Percentiles rank a stretch among this genome's conserved stretches.
Evolutionary conservation across 2,113 vertebrate genomes (phyloP).

Genomic region (Azemiops feae): DNA sequence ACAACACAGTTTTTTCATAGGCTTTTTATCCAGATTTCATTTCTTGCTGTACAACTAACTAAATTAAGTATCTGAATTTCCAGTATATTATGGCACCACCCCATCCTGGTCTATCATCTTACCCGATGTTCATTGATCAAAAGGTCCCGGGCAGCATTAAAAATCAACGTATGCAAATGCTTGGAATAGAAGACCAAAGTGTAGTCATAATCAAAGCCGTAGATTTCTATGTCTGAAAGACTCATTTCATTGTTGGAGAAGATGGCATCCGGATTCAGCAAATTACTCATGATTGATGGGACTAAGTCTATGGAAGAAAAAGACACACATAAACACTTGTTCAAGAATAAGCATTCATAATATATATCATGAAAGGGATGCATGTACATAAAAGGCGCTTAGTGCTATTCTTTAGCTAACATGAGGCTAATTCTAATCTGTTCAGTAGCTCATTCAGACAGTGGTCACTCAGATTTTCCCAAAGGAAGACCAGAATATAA

Average conservation of each 20-base stretch:
- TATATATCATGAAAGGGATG: neutral
- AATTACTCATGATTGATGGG: slow-evolving; percentile 80
- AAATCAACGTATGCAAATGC: slow-evolving; percentile 92
- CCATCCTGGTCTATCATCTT: slow-evolving; percentile 40
- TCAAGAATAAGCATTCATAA: neutral
- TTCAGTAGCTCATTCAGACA: neutral
- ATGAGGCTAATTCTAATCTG: too few relatives aligned
- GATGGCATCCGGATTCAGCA: slow-evolving; percentile 89
- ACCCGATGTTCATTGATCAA: slow-evolving; percentile 93
- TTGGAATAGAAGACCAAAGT: slow-evolving; percentile 95
- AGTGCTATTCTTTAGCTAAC: neutral
- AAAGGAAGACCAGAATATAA: neutral
- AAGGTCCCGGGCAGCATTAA: slow-evolving; percentile 91
- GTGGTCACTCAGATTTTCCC: neutral
- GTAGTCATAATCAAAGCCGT: slow-evolving; percentile 98
- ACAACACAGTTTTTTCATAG: neutral
- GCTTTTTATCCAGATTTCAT: neutral
- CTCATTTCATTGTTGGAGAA: slow-evolving; percentile 99
- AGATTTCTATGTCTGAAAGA: slow-evolving; percentile 92
- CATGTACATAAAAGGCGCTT: neutral
- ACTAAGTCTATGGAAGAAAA: slow-evolving; percentile 72
- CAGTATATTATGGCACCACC: neutral
- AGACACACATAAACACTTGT: neutral
- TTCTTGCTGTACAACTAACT: neutral
- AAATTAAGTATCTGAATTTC: neutral